A percentile compares a stretch with the other conserved stretches of the same genome.
These are phyloP conservation scores for Picathartes gymnocephalus DNA, from an alignment of 2,113 vertebrate genomes.

Conservation along the genomic window DNA sequence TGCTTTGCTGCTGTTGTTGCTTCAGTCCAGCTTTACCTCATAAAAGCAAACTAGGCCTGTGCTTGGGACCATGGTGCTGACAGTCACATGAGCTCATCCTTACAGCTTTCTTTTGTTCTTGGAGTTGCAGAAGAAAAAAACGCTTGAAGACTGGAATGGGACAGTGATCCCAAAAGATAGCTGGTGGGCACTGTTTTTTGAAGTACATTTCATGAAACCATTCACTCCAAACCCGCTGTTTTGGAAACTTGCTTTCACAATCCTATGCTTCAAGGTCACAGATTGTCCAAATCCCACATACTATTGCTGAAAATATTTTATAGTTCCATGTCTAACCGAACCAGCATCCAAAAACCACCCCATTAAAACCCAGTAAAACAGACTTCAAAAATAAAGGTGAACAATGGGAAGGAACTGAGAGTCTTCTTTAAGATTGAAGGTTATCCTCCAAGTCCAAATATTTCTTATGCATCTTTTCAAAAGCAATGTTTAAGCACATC, in stretches of 20 bases:
- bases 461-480: neutral
- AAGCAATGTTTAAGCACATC: neutral
- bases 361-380: neutral
- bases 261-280: neutral
- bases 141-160: neutral
- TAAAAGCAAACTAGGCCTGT: neutral
- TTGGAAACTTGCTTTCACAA: neutral
- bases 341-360: neutral
- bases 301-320: neutral
- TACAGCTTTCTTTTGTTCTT: neutral
- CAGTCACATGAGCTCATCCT: neutral
- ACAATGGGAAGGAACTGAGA: neutral
- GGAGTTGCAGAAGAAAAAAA: neutral
- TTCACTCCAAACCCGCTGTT: neutral
- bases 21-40: neutral
- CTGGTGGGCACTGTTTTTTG: neutral
- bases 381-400: neutral
- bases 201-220: neutral
- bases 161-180: neutral
- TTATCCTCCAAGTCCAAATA: neutral
- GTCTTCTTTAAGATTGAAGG: neutral
- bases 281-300: neutral
- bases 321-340: neutral
- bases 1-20: neutral
- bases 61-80: neutral